Conservation (phyloP, 2,888 invertebrate genomes). For the Mylabris sibirica region DNA sequence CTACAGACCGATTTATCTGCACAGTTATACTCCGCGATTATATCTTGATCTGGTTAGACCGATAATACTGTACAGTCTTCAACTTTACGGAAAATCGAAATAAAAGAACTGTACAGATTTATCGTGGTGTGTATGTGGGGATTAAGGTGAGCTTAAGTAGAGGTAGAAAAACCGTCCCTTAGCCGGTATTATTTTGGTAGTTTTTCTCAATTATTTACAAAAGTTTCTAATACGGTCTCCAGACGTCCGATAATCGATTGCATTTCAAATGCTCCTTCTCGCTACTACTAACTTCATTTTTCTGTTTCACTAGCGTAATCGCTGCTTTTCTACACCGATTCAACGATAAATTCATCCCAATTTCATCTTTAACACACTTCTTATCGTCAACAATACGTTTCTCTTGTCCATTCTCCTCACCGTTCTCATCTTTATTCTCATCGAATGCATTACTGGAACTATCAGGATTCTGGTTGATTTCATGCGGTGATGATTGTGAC, state of each 20-base stretch:
- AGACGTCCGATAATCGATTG: constrained; percentile 72
- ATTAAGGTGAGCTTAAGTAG: too few species aligned
- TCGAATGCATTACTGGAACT: constrained; percentile 45
- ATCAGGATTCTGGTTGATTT: constrained; percentile 48
- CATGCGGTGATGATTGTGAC: constrained; percentile 41
- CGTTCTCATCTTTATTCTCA: constrained; percentile 31
- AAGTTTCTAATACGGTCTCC: constrained; percentile 74
- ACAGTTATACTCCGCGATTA: too few species aligned
- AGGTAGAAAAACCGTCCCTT: too few species aligned
- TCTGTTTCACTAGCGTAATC: constrained; percentile 58
- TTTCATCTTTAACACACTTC: constrained; percentile 40
- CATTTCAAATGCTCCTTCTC: constrained; percentile 54
- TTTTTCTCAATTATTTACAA: too few species aligned
- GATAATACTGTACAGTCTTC: too few species aligned
- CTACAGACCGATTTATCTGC: too few species aligned
- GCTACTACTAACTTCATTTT: constrained; percentile 59
- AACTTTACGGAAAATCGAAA: too few species aligned
- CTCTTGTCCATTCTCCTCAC: constrained; percentile 19
- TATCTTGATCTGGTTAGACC: too few species aligned
- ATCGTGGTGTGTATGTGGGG: too few species aligned
- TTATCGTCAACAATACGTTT: constrained; percentile 20
- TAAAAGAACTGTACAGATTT: too few species aligned
- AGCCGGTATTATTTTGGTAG: too few species aligned
- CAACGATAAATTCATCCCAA: constrained; percentile 56
- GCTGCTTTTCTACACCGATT: constrained; percentile 55